phyloP scores from a whole-genome alignment of 2,113 vertebrate genomes.

The Ictalurus punctatus region DNA sequence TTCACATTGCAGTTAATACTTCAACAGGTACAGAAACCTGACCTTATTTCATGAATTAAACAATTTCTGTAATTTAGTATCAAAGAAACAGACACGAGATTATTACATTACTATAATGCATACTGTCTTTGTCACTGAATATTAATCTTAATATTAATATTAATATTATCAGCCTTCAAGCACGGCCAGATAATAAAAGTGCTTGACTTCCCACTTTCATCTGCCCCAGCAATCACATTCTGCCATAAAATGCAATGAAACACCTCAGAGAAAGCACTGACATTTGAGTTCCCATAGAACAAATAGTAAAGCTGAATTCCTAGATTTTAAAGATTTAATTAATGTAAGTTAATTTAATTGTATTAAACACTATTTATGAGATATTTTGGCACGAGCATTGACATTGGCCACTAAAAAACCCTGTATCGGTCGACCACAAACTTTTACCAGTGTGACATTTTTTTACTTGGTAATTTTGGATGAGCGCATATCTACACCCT shows the following conservation, averaged over 20 bases:
- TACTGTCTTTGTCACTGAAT: background rate
- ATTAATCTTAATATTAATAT: no score
- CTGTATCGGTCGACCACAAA: background rate
- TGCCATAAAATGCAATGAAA: background rate
- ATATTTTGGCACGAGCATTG: background rate
- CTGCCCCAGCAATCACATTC: background rate
- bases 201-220: no score
- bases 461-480: background rate
- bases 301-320: background rate
- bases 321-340: background rate
- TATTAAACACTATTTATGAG: background rate
- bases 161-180: background rate
- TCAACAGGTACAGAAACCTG: background rate
- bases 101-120: background rate
- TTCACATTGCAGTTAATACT: background rate
- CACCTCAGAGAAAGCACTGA: background rate
- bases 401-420: background rate
- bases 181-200: background rate
- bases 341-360: background rate
- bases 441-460: background rate
- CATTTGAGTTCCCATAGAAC: background rate
- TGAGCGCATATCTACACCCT: background rate
- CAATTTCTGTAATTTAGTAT: background rate
- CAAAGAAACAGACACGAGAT: background rate
- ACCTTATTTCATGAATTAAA: background rate